Evolutionary conservation across 2,113 vertebrate species (phyloP).

Genomic region (Pleuronectes platessa): DNA sequence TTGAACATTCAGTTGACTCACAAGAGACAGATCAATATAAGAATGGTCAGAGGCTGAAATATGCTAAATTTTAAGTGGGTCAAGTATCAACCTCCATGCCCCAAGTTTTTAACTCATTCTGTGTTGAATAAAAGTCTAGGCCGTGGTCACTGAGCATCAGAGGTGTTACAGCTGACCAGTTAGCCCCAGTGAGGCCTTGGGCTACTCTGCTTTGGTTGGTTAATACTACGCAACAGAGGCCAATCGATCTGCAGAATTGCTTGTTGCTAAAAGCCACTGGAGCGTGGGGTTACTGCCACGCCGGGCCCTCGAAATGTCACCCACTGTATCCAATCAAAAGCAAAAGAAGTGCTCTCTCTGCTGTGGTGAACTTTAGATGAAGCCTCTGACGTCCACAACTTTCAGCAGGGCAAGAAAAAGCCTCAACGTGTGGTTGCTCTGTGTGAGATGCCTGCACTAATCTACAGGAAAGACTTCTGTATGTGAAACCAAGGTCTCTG

Average conservation of each 20-base stretch:
- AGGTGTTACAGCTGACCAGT: conserved; percentile 33
- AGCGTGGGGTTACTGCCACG: conserved; percentile 51
- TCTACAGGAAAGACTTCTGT: too few relatives aligned
- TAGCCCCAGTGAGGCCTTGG: conserved; percentile 13
- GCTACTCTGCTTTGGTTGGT: conserved; percentile 63
- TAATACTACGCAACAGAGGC: conserved; percentile 60
- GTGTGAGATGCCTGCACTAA: conserved; percentile 11
- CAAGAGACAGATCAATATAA: too few relatives aligned
- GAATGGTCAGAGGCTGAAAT: too few relatives aligned
- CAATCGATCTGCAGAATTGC: conserved; percentile 64
- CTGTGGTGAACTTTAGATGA: conserved; percentile 50
- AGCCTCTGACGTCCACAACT: conserved; percentile 36
- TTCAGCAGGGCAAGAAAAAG: conserved; percentile 26
- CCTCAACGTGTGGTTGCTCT: neutral
- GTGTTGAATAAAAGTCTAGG: neutral
- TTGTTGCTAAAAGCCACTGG: conserved; percentile 62
- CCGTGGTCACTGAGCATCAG: conserved; percentile 13
- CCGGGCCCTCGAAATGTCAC: conserved; percentile 62
- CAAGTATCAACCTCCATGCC: neutral
- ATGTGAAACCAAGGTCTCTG: neutral
- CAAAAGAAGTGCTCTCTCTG: conserved; percentile 22
- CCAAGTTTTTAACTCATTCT: neutral
- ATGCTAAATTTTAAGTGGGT: too few relatives aligned
- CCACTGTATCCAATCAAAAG: conserved; percentile 48
- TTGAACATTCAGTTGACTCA: too few relatives aligned